Conservation (phyloP, 2,113 vertebrate genomes). For the Esox niger region DNA sequence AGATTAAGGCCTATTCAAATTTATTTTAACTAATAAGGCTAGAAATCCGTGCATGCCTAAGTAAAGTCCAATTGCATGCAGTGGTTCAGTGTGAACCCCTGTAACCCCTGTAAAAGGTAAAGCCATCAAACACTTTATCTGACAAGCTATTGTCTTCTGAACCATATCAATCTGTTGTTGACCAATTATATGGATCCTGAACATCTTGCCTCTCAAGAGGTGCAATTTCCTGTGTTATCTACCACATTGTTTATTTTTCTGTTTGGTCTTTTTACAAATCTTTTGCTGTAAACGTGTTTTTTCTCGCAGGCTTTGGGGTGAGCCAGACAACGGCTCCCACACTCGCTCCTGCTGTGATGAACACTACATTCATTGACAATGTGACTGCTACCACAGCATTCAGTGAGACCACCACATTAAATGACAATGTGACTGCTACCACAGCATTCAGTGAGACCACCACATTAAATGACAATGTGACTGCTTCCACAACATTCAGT, state of each 20-base stretch:
- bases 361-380: conserved; percentile 49
- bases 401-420: no score
- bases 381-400: conserved; percentile 31
- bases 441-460: no score
- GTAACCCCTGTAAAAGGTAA: not conserved
- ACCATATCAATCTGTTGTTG: not conserved
- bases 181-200: not conserved
- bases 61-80: not conserved
- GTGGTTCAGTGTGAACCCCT: not conserved
- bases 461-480: conserved; percentile 19
- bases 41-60: no score
- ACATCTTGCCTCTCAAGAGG: not conserved
- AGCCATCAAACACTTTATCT: not conserved
- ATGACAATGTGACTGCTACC: conserved; percentile 35
- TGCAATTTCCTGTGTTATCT: not conserved
- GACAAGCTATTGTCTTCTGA: not conserved
- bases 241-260: not conserved
- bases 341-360: conserved; percentile 56
- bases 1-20: not conserved
- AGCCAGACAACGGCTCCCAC: conserved; percentile 64
- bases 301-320: conserved; percentile 61
- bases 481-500: conserved; percentile 18
- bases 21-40: no score
- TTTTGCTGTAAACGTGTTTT: not conserved
- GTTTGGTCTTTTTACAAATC: not conserved